Base-by-base conservation (phyloP, 1,140 invertebrate species). In the Hyphantria cunea region DNA sequence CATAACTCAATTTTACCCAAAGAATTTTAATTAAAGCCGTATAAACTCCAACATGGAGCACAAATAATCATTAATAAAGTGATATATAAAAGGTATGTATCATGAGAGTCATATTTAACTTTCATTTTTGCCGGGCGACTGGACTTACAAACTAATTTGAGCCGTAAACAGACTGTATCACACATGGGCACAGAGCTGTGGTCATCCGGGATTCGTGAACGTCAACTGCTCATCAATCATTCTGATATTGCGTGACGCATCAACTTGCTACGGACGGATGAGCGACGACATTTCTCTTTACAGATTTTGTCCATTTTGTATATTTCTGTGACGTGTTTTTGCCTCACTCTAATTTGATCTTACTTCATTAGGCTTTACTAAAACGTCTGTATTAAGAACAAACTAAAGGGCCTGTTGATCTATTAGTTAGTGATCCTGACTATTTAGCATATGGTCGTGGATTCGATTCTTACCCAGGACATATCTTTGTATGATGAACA, bases 221-320 rank as follows among this genome's bases (percentile, higher is more conserved):
- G 45, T 55, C 72, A 72, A 66, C 55, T 64, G 68, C 71, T 80
- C 84, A 85, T 87, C 80, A 85, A 87, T 87, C 82, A 87, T 80
- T 73, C 55, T 68, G 74, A 82, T 87, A 82, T 83, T 81, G 76
- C 76, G 80, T 84, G 77, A 83, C 78, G 75, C 78, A 79, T 82
- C 74, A 80, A 78, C 72, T 80, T 72, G 72, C 68, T 70, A 67
- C 66, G 64, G 34, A 25, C 63, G 66, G 52, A 59, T 65, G 66
- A 5, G 15, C 34, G 64, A 54, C 66, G 59, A 66, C 64, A 67
- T 64, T 68, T 69, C 68, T 74, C 75, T 78, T 78, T 73, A 76
- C 72, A 60, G 63, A 68, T 73, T 73, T 65, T 51, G 34, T 9
- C 44, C 48, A 44, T 50, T 70, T 55, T 62, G 33, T 44, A 54